Evolutionary conservation across 2,113 vertebrate genomes (phyloP), one percentile per base, ranked within the genome.

Genomic region (Heterotis niloticus): DNA sequence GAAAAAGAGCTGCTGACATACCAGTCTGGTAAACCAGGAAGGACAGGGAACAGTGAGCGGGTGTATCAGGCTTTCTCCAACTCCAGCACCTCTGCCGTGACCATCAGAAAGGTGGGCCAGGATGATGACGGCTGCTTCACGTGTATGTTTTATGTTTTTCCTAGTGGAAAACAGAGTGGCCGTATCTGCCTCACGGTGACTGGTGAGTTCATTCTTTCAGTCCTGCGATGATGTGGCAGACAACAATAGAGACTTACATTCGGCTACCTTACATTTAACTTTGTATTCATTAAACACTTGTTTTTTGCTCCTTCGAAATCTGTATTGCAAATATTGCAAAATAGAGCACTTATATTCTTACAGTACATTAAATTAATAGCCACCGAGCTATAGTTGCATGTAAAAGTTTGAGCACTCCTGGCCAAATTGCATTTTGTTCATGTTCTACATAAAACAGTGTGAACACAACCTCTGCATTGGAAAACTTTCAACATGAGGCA

Each of bases 41-140:
- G 85, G 0, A 82, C 91, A 81, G 91, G 84, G 5, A 90, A 90
- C 18, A 89, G 91, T 83, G 90, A 90, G 81, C 88, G 91, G 12
- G 91, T 93, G 80, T 88, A 90, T 86, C 85, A 91, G 4, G 81
- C 81, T 13, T 0, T 83, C n/a, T 86, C 88, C 1, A 79, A 87
- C 0, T 89, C 83, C 44, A 89, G 91, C 77, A 76, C 85, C 78
- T 92, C 89, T 0, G 81, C 87, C 1, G 86, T 93, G 83, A 89
- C 80, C 71, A 88, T 93, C 80, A 89, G 82, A 68, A 87, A 90
- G 29, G 90, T 93, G 81, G 83, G 89, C 82, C 90, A 88, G 81
- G 83, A 90, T 0, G 92, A 93, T 5, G 91, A 92, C 75, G 92
- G 92, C 24, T 92, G 91, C 83, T 93, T 92, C 85, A 90, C 86